A percentile compares a stretch with the other conserved stretches of the same genome.
Conservation (phyloP, 2,888 invertebrate species). For the Dorcus parallelipipedus region DNA sequence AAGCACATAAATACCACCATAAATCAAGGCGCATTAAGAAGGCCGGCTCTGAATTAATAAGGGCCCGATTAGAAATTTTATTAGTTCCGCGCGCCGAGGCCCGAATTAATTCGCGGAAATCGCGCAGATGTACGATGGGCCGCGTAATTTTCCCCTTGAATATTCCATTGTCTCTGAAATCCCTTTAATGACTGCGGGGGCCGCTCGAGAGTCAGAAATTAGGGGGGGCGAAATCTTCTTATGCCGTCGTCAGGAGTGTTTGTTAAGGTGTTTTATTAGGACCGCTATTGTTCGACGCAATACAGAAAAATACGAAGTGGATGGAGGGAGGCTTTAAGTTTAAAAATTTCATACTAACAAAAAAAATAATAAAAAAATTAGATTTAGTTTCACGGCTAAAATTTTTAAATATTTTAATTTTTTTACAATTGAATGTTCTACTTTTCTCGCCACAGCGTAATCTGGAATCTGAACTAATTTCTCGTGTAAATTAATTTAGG, state of each 20-base stretch:
- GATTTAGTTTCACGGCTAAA: too few species aligned
- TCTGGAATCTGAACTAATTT: too few species aligned
- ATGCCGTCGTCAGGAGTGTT: constrained; percentile 4
- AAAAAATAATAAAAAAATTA: too few species aligned
- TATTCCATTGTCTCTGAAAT: constrained; percentile 45
- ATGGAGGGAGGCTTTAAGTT: too few species aligned
- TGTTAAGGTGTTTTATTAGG: constrained; percentile 1
- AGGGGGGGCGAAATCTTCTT: constrained; percentile 4
- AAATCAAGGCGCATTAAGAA: constrained; percentile 36
- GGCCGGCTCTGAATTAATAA: constrained; percentile 1
- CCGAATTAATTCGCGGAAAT: constrained; percentile 27
- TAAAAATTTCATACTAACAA: too few species aligned
- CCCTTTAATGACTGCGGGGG: constrained; percentile 41
- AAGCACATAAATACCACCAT: constrained; percentile 42
- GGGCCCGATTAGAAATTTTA: not conserved
- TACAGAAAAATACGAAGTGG: too few species aligned
- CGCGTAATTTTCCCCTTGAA: constrained; percentile 46
- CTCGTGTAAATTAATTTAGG: too few species aligned
- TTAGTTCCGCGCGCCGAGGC: not conserved
- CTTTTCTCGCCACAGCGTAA: too few species aligned
- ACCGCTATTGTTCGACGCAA: not conserved
- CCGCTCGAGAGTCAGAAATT: constrained; percentile 16
- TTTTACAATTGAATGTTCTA: too few species aligned
- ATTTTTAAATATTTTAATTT: too few species aligned
- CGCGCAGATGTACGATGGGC: constrained; percentile 43